Percentiles rank a stretch among this genome's conserved stretches.
These are phyloP conservation scores for Melospiza melodia DNA, from an alignment of 2,113 vertebrate species.

Conservation along the genomic window DNA sequence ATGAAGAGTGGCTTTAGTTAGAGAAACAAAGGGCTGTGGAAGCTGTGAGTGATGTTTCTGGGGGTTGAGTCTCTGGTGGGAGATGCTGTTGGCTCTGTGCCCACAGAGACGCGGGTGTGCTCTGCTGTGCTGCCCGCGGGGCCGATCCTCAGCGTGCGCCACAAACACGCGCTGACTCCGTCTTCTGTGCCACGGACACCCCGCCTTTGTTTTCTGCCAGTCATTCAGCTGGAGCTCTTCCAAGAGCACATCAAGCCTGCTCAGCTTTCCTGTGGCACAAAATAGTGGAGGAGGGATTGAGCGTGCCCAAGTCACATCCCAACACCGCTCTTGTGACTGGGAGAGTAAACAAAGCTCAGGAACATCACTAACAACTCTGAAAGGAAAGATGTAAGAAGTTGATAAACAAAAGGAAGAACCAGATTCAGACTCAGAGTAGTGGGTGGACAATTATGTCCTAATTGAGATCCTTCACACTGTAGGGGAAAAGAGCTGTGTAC, in stretches of 20 bases:
- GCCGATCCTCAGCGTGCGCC: rapidly evolving
- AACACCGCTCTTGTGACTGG: background rate
- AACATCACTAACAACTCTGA: background rate
- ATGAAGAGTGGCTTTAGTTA: background rate
- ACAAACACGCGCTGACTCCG: rapidly evolving
- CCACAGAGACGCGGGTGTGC: rapidly evolving
- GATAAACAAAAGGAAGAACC: background rate
- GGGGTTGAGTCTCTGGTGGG: background rate
- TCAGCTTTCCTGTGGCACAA: background rate
- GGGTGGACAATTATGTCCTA: background rate
- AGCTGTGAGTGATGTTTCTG: background rate
- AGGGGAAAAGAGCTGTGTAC: background rate
- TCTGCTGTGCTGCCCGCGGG: background rate
- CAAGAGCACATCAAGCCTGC: background rate
- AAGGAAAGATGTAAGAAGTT: background rate
- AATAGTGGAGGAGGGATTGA: background rate
- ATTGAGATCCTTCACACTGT: background rate
- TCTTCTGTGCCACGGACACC: background rate
- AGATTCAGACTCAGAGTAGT: background rate
- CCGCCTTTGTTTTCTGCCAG: background rate
- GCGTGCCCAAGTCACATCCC: background rate
- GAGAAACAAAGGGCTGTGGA: background rate
- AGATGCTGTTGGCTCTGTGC: background rate
- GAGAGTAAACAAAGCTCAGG: background rate
- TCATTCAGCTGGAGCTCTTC: background rate